A percentile compares a stretch with the other conserved stretches of the same genome.
These are phyloP conservation scores for Chionodraco myersi DNA, from an alignment of 2,113 vertebrate species.

Conservation along the genomic window DNA sequence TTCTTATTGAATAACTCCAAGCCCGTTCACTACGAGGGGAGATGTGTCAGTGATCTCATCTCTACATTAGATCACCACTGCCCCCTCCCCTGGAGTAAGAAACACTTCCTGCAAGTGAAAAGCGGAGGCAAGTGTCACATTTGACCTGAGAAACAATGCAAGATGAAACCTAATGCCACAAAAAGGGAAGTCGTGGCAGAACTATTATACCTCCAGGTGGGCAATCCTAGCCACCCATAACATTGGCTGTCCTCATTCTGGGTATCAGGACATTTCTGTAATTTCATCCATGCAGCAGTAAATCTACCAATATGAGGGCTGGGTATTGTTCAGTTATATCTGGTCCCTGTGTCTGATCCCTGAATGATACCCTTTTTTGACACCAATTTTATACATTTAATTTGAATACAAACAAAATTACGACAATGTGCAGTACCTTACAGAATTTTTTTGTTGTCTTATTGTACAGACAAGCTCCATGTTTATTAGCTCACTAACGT, in stretches of 20 bases:
- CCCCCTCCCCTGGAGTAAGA: constrained; percentile 36
- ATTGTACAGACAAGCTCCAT: too few species aligned
- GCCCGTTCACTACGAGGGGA: constrained; percentile 3
- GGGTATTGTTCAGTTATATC: too few species aligned
- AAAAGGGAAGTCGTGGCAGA: constrained; percentile 47
- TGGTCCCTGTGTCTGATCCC: too few species aligned
- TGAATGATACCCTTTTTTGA: too few species aligned
- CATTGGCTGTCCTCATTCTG: constrained; percentile 5
- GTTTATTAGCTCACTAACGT: too few species aligned
- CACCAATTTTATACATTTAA: too few species aligned
- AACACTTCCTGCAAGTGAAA: constrained; percentile 46
- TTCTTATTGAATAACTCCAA: constrained; percentile 29
- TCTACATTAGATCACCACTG: constrained; percentile 44
- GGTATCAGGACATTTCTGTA: constrained; percentile 41
- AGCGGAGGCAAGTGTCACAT: constrained; percentile 55
- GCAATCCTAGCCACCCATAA: constrained; percentile 46
- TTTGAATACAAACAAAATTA: too few species aligned
- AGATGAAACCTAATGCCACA: constrained; percentile 60
- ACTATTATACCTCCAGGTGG: constrained; percentile 54
- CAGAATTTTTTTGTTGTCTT: too few species aligned
- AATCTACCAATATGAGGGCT: not conserved
- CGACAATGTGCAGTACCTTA: too few species aligned
- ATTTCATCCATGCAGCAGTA: constrained; percentile 41
- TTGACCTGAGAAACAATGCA: constrained; percentile 61
- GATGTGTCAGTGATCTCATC: constrained; percentile 59